These are phyloP conservation scores for Brachypteracias leptosomus DNA, from an alignment of 2,113 vertebrate species.

Conservation along the genomic window DNA sequence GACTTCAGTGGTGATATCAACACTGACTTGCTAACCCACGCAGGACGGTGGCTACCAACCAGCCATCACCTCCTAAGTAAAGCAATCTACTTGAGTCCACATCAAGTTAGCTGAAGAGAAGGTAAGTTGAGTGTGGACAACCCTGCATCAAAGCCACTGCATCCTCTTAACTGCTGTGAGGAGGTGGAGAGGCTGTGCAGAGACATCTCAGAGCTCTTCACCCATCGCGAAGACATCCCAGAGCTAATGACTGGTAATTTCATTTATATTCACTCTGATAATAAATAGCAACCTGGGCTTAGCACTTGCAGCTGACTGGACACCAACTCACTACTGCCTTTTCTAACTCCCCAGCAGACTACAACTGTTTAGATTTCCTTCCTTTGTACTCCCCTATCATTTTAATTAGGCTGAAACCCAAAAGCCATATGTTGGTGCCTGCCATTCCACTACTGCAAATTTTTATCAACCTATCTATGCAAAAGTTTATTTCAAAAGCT, in stretches of 20 bases:
- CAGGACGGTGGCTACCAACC: neutral
- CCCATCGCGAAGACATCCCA: too few species aligned
- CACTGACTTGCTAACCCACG: fast-evolving
- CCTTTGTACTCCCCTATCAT: neutral
- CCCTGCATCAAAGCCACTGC: neutral
- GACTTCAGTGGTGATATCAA: neutral
- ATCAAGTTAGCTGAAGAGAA: neutral
- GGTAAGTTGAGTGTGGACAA: neutral
- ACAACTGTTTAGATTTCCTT: neutral
- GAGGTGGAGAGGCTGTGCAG: neutral
- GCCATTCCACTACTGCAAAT: neutral
- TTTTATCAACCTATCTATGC: neutral
- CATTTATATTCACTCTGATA: slow-evolving; percentile 53
- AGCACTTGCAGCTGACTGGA: neutral
- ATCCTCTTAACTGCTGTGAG: neutral
- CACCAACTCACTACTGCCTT: neutral
- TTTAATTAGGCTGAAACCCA: neutral
- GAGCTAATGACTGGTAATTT: slow-evolving; percentile 55
- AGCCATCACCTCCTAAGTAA: neutral
- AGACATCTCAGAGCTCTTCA: slow-evolving; percentile 18
- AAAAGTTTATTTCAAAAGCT: neutral
- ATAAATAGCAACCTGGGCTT: neutral
- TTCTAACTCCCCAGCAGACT: neutral
- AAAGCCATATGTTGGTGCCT: neutral
- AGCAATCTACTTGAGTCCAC: too few species aligned